Conservation (phyloP, 2,113 vertebrate genomes). For the Solenodon paradoxus region DNA sequence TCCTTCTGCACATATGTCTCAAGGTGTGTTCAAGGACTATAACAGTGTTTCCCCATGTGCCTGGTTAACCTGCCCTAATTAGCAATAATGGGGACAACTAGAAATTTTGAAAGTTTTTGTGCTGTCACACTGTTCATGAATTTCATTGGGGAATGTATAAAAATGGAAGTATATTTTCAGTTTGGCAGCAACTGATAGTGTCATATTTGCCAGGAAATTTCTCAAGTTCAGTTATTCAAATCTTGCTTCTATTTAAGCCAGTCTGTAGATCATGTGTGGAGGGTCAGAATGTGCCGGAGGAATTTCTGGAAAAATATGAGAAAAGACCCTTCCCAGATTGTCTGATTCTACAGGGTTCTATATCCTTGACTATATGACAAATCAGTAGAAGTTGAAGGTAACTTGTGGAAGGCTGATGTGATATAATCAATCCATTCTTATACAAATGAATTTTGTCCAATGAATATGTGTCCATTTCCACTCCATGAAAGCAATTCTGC, state of each 20-base stretch:
- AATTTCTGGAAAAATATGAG: conserved; percentile 16
- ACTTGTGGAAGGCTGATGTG: not conserved
- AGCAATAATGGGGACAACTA: not conserved
- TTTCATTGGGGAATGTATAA: not conserved
- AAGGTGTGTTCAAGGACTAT: not conserved
- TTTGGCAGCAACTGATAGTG: not conserved
- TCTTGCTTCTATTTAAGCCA: not conserved
- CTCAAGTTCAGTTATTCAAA: conserved; percentile 39
- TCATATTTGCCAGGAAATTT: conserved; percentile 17
- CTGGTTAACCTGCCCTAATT: not conserved
- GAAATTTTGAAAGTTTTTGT: not conserved
- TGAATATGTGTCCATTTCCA: not conserved
- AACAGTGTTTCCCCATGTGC: not conserved
- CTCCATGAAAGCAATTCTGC: not conserved
- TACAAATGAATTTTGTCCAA: not conserved
- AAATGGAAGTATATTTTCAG: conserved; percentile 21
- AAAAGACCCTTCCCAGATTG: not conserved
- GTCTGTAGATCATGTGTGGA: not conserved
- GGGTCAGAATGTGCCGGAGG: not conserved
- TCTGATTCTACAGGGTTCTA: not conserved
- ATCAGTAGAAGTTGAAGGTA: not conserved
- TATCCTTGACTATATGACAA: not conserved
- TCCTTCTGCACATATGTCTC: not conserved
- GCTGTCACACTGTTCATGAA: not conserved
- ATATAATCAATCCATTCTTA: not conserved